Conservation (phyloP, 2,888 invertebrate species). For the Eulithis testata region DNA sequence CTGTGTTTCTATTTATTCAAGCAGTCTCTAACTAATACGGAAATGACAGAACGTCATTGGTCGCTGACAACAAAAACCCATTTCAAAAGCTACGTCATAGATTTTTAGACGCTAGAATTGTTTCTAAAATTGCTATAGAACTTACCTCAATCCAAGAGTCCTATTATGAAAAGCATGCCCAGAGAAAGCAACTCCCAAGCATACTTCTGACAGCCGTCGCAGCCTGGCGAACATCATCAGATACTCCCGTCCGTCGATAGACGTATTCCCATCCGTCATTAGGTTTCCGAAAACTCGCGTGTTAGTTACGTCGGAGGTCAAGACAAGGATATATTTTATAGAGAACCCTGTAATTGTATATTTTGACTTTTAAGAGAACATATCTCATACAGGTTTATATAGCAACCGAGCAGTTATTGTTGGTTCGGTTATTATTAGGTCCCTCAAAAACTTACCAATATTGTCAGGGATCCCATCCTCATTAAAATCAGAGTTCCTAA, state of each 20-base stretch:
- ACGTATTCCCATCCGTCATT: conserved; percentile 38
- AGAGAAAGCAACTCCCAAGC: conserved; percentile 81
- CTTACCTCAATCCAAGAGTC: conserved; percentile 73
- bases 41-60: no score
- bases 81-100: no score
- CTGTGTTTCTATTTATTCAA: background rate
- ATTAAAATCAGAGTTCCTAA: conserved; percentile 82
- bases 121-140: background rate
- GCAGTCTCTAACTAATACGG: no score
- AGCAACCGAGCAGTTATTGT: no score
- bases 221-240: conserved; percentile 73
- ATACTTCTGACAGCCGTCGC: conserved; percentile 75
- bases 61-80: no score
- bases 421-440: no score
- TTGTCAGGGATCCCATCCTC: conserved; percentile 82
- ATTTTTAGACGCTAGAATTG: no score
- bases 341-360: conserved; percentile 66
- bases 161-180: conserved; percentile 78
- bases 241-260: conserved; percentile 70
- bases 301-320: conserved; percentile 72
- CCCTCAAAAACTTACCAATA: conserved; percentile 59
- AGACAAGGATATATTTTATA: conserved; percentile 77
- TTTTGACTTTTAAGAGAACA: no score
- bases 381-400: no score
- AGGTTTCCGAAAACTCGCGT: conserved; percentile 69